Evolutionary conservation across 2,113 vertebrate genomes (phyloP), one percentile per base, ranked within the genome.

Genomic region (Brachypteracias leptosomus): DNA sequence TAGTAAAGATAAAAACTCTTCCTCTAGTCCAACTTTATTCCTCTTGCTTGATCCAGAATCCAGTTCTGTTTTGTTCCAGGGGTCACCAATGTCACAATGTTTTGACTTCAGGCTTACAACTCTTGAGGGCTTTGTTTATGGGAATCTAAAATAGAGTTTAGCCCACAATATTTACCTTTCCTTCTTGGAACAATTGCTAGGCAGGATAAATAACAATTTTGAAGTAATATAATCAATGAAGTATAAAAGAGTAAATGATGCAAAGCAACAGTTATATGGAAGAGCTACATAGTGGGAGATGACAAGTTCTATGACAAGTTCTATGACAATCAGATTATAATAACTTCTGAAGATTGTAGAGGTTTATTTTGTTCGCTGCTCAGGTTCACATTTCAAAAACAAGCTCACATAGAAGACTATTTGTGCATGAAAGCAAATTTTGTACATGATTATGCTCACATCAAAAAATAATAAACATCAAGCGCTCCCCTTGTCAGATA

Each of bases 391-490:
- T 95, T 97, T 96, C 78, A 88, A 85, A 95, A 93, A 82, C 40
- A 84, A 94, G 93, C 29, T 85, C 65, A 94, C 31, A 76, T 7
- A 47, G 88, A 91, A 93, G 94, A 93, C n/a, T 92, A 52, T 85
- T 90, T 93, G 85, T 59, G 88, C 73, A 78, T 72, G 95, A 96
- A 95, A 94, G 46, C 67, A 84, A 84, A 85, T 87, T 94, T 91
- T 96, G 74, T 80, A 89, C 74, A 77, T 83, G 29, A 90, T 86
- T 93, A 93, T 83, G 59, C 83, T 92, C 55, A 78, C 90, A 94
- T 89, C 85, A 97, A 97, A 95, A 96, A 97, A 95, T 93, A 97
- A 97, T 97, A 96, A 96, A 80, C 59, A 91, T 96, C 61, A 93
- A 96, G 47, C 6, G 11, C 61, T 94, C 36, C 67, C 89, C 88